Evolutionary conservation across 2,888 invertebrate species (phyloP), one percentile per base, ranked within the genome.

Genomic region (Calliphora vomitoria): DNA sequence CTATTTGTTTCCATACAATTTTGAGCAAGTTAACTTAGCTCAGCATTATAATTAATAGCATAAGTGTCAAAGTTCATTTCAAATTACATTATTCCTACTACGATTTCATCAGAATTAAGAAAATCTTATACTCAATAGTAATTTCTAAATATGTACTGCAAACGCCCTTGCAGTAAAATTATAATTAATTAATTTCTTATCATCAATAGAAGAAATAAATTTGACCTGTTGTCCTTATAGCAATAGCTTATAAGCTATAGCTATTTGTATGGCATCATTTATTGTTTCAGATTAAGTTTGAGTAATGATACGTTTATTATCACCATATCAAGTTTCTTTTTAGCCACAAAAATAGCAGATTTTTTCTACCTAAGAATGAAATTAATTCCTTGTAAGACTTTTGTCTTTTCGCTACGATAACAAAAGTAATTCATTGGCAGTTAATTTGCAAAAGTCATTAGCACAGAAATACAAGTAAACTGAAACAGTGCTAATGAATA

Each of bases 401-500:
- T 72, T 53, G 35, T 72, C 71, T 53, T 38, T 55, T 18, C 10
- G n/a, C 6, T 10, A 15, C 38, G 25, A 69, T 50, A 69, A 50
- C 15, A 31, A 69, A 69, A 31, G 47, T 10, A 50, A 83, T 47
- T 81, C 41, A 60, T 74, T 64, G 62, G 35, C 50, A 50, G 75
- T 76, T 75, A 75, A 75, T 75, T 76, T 76, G 50, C 18, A 35
- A 76, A 76, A 50, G 35, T 62, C 35, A 50, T 76, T 62, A 18
- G 47, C 75, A 64, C 5, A 20, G 8, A 62, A 62, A 62, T 31
- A n/a, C 8, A 72, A 72, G 25, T 8, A 8, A 10, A 75, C 18
- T 4, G 13, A n/a, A 75, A 50, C 8, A 55, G 20, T 53, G 18
- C 47, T 53, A 62, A 75, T 62, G 62, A 75, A 60, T 35, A 62